Evolutionary conservation across 1,140 invertebrate genomes (phyloP), one percentile per base, ranked within the genome.

Genomic region (Hycleus phaleratus): DNA sequence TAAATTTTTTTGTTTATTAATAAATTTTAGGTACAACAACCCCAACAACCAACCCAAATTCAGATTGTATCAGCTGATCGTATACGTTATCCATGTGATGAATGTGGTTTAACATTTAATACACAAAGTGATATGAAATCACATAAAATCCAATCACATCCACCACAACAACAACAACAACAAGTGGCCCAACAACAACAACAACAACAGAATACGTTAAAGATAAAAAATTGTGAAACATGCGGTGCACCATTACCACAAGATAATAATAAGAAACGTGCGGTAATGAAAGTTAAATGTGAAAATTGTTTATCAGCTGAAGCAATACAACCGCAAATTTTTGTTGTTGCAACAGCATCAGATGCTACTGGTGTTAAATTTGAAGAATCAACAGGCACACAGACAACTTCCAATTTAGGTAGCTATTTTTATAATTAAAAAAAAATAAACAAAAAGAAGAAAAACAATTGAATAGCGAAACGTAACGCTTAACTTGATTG

Each of bases 41-140:
- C 61, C n/a, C 70, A 65, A 52, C 71, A 69, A 50, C 68, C 66
- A 18, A 71, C 68, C 2, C 78, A 81, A 61, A 80, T 80, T 62
- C 78, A 78, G 72, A 80, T 81, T 24, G 82, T 85, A 3, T 79
- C 82, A 3, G 80, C 83, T 0, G 83, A 84, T 61, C 75, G 78
- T 1, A 80, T 81, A 59, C 75, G 79, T 3, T 80, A 78, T 57
- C 79, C 78, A 3, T 82, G 80, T 62, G 80, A 82, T 59, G 72
- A 79, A 57, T 82, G 80, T 59, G 79, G 80, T 9, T 75, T 79
- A 25, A 80, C 79, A 50, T 81, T 81, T 62, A 75, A 73, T 46
- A 71, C 79, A 46, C 79, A 80, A 24, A 74, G 75, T 18, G 80
- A 82, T 66, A 68, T 81, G 10, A 82, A 82, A 54, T 65, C 69